Evolutionary conservation across 1,140 invertebrate species (phyloP).

Genomic region (Sinonovacula constricta): DNA sequence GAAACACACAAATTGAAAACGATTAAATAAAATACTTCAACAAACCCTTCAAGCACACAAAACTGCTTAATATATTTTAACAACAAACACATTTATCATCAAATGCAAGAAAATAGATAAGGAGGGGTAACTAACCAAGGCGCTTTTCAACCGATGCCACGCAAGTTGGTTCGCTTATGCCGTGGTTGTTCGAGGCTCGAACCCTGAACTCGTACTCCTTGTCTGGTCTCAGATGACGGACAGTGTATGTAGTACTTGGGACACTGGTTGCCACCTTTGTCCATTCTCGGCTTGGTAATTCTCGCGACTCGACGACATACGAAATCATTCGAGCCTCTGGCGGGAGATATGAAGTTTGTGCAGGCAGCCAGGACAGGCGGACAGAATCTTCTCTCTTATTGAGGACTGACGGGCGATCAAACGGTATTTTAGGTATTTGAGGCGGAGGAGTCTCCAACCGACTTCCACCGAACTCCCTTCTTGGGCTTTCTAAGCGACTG

Average conservation of each 20-base stretch:
- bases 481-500: background rate
- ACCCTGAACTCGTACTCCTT: constrained; percentile 73
- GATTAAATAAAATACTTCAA: too few species aligned
- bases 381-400: constrained; percentile 63
- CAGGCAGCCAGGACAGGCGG: constrained; percentile 71
- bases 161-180: constrained; percentile 69
- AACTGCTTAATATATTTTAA: too few species aligned
- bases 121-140: constrained; percentile 53
- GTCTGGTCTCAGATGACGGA: constrained; percentile 63
- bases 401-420: constrained; percentile 66
- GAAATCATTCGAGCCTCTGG: constrained; percentile 63
- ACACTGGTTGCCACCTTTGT: constrained; percentile 65
- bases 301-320: constrained; percentile 69
- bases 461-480: background rate
- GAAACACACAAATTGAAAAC: too few species aligned
- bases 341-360: constrained; percentile 61
- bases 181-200: constrained; percentile 68
- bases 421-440: constrained; percentile 63
- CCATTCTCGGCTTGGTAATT: constrained; percentile 73
- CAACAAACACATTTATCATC: too few species aligned
- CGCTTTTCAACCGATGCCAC: constrained; percentile 56
- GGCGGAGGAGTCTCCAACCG: background rate
- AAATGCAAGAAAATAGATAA: too few species aligned
- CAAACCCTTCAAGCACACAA: background rate
- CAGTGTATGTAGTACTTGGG: constrained; percentile 60